Base-by-base conservation (phyloP, 2,888 invertebrate species). In the Heliconius ethilla region DNA sequence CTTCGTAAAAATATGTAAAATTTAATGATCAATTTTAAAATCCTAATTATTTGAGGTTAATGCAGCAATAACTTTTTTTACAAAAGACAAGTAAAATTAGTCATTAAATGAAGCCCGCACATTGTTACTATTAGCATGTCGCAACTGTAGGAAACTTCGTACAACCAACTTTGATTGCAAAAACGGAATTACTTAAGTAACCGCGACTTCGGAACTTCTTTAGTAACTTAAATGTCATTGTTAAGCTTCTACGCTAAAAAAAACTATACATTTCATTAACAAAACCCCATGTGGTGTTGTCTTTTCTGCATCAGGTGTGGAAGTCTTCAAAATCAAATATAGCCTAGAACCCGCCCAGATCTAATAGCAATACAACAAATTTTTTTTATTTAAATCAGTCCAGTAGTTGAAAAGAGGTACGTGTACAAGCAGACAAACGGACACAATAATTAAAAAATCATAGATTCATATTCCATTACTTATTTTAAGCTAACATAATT, bases 121-220 rank as follows among this genome's bases (percentile, higher is more conserved):
- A 70, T 79, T 79, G 75, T 79, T 76, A 79, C 40, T 33, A 70
- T 74, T 69, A 37, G 74, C 76, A 70, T 79, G 76, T 75, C 65
- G 79, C 79, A 51, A 76, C 78, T 79, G 55, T 62, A 70, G 72
- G 5, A 79, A 79, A 79, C 70, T 79, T 79, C 66, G 29, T 74
- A 73, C 55, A 76, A 74, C 55, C 76, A 76, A 73, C 66, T 70
- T 79, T 76, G 55, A 75, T 75, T 75, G 66, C 75, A 75, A 75
- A 75, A 66, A 75, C 51, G 51, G 66, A 27, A 65, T 40, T 29
- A 37, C 62, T 73, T 29, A 63, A 45, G 40, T 18, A 40, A 63
- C 63, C 22, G 55, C 55, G 25, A 62, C 27, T 63, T 63, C 7
- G 33, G 27, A 75, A 75, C 75, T 75, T 65, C 37, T 66, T 75